A percentile compares a stretch with the other conserved stretches of the same genome.
Evolutionary conservation across 2,797 vertebrate species (phyloP).

Genomic region (Macropus fuliginosus): DNA sequence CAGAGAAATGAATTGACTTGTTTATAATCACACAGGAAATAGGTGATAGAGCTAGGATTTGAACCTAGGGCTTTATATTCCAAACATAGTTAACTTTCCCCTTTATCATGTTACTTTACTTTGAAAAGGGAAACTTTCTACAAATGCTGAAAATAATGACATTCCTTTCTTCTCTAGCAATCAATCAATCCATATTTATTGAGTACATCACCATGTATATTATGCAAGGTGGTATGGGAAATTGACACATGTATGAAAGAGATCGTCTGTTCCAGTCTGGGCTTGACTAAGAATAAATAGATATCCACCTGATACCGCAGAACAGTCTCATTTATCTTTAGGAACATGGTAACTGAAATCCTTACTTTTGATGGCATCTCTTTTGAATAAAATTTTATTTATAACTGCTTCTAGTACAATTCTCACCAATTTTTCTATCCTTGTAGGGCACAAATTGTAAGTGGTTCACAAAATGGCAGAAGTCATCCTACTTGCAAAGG

Average conservation of each 20-base stretch:
- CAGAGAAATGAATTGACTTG: not conserved
- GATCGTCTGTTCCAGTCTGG: not conserved
- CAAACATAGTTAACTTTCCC: not conserved
- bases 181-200: constrained; percentile 28
- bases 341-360: not conserved
- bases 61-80: not conserved
- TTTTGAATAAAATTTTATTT: constrained; percentile 20
- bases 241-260: not conserved
- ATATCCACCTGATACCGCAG: not conserved
- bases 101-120: not conserved
- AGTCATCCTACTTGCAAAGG: not conserved
- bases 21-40: not conserved
- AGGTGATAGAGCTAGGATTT: not conserved
- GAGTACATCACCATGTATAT: not conserved
- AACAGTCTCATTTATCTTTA: constrained; percentile 35
- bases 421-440: constrained; percentile 26
- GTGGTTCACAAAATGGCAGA: not conserved
- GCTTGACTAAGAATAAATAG: not conserved
- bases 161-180: not conserved
- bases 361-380: not conserved
- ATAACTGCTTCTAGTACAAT: constrained; percentile 2
- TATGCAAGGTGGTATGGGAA: not conserved
- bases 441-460: constrained; percentile 1
- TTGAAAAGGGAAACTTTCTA: not conserved
- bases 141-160: not conserved